These are phyloP conservation scores for Ammodytes marinus DNA, from an alignment of 2,113 vertebrate species.

Conservation along the genomic window DNA sequence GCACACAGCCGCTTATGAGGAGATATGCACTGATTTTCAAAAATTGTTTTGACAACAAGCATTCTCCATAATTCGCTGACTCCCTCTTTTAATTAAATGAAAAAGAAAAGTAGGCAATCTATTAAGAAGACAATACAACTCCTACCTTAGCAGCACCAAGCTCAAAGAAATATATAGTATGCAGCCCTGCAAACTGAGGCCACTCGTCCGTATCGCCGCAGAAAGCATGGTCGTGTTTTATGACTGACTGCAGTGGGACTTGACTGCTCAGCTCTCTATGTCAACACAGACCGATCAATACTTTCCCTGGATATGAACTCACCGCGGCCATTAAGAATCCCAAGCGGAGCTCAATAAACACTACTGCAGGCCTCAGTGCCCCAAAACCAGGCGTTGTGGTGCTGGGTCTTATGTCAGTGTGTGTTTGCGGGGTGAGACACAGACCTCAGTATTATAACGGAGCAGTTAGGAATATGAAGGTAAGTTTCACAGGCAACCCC, in stretches of 20 bases:
- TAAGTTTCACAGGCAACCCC: not conserved
- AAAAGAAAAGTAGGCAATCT: not conserved
- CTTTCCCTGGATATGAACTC: slow-evolving; percentile 51
- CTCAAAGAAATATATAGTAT: slow-evolving; percentile 44
- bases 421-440: not conserved
- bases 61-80: too few relatives aligned
- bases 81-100: too few relatives aligned
- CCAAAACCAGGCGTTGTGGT: not conserved
- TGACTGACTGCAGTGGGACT: slow-evolving; percentile 17
- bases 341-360: slow-evolving; percentile 36
- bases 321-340: slow-evolving; percentile 16
- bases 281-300: slow-evolving; percentile 77
- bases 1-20: too few relatives aligned
- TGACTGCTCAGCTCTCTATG: slow-evolving; percentile 46
- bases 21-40: too few relatives aligned
- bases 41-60: too few relatives aligned
- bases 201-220: slow-evolving; percentile 11
- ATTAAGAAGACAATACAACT: not conserved
- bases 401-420: not conserved
- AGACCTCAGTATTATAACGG: slow-evolving; percentile 2
- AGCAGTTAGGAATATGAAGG: not conserved
- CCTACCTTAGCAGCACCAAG: slow-evolving; percentile 72
- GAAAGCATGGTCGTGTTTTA: slow-evolving; percentile 66
- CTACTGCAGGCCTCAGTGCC: not conserved
- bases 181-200: slow-evolving; percentile 8